These are phyloP conservation scores for Cottoperca gobio DNA, from an alignment of 2,797 vertebrate species.

Conservation along the genomic window DNA sequence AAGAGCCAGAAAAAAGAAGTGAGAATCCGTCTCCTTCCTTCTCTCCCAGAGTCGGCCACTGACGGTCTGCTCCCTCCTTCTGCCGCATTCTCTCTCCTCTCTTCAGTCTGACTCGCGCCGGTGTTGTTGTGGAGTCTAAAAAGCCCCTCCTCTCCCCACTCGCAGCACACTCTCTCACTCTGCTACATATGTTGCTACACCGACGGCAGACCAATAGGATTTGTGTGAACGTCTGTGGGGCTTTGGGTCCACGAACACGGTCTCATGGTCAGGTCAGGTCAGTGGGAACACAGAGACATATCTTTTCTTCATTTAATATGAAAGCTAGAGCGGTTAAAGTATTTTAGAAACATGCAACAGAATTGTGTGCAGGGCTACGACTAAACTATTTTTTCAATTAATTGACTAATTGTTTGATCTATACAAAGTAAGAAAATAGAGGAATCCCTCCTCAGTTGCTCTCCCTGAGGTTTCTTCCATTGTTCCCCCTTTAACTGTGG, in stretches of 20 bases:
- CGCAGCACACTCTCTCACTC: slow-evolving; percentile 40
- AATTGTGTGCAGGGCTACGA: too few relatives aligned
- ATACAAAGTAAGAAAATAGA: not conserved
- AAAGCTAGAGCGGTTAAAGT: too few relatives aligned
- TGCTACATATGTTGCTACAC: slow-evolving; percentile 27
- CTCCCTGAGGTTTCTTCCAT: not conserved
- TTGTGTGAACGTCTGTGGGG: not conserved
- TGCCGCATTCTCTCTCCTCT: slow-evolving; percentile 75
- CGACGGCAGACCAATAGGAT: slow-evolving; percentile 36
- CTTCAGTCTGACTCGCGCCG: slow-evolving; percentile 45
- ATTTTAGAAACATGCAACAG: not conserved
- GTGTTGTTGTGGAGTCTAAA: slow-evolving; percentile 62
- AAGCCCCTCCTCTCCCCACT: slow-evolving; percentile 65
- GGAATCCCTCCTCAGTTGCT: not conserved
- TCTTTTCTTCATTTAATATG: not conserved
- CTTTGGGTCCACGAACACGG: slow-evolving; percentile 34
- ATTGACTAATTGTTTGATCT: not conserved
- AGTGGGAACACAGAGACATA: slow-evolving; percentile 6
- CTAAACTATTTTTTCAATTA: not conserved
- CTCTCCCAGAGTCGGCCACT: slow-evolving; percentile 36
- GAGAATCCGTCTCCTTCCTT: slow-evolving; percentile 32
- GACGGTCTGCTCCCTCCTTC: slow-evolving; percentile 64
- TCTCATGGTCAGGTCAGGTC: slow-evolving; percentile 34
- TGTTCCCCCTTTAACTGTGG: not conserved
- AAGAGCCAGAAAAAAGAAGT: slow-evolving; percentile 24